A percentile compares a stretch with the other conserved stretches of the same genome.
Conservation (phyloP, 1,140 invertebrate genomes). For the Megalonaias nervosa region DNA sequence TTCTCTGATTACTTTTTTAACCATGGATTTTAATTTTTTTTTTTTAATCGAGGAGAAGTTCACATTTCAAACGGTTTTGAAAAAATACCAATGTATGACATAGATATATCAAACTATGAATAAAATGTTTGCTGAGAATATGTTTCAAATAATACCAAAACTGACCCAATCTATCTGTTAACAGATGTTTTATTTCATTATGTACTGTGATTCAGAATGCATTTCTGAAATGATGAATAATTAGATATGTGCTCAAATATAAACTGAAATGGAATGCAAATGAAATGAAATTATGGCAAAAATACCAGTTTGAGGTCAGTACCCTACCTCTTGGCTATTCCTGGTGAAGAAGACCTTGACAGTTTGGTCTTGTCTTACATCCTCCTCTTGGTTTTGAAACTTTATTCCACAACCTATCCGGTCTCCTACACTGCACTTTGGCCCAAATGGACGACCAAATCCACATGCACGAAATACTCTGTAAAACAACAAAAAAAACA, state of each 20-base stretch:
- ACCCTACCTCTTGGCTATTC: slow-evolving; percentile 73
- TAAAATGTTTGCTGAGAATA: too few relatives aligned
- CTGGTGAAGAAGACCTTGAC: slow-evolving; percentile 73
- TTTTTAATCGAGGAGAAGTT: too few relatives aligned
- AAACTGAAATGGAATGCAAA: neutral
- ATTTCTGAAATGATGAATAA: neutral
- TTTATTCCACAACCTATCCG: slow-evolving; percentile 73
- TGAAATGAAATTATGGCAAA: neutral
- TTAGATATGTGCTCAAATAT: neutral
- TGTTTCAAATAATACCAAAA: too few relatives aligned
- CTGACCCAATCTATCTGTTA: too few relatives aligned
- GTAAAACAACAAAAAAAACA: slow-evolving; percentile 18
- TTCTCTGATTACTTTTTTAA: too few relatives aligned
- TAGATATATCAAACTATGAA: too few relatives aligned
- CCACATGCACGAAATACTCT: slow-evolving; percentile 61
- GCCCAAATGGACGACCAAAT: slow-evolving; percentile 68
- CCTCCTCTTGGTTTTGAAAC: slow-evolving; percentile 54
- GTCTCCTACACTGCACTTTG: slow-evolving; percentile 71
- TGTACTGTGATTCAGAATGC: too few relatives aligned
- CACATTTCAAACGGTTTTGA: too few relatives aligned
- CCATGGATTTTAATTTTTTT: too few relatives aligned
- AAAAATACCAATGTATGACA: too few relatives aligned
- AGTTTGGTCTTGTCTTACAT: slow-evolving; percentile 48
- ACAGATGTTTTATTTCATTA: too few relatives aligned
- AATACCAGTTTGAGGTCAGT: neutral